Conservation (phyloP, 2,888 invertebrate species). For the Diploptera punctata region DNA sequence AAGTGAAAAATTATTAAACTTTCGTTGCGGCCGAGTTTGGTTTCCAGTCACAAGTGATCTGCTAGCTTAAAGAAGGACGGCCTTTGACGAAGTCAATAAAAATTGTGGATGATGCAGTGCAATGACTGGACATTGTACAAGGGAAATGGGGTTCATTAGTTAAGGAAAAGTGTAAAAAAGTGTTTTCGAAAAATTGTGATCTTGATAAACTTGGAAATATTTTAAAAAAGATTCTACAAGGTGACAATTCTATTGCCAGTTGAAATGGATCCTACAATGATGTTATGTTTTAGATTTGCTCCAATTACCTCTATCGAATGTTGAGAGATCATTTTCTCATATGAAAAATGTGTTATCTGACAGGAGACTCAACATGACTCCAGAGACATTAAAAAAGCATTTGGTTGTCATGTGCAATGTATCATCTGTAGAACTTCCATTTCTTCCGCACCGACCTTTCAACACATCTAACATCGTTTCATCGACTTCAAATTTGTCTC, state of each 20-base stretch:
- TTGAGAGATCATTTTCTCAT: too few species aligned
- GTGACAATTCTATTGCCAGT: background rate
- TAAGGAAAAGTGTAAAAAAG: conserved; percentile 1
- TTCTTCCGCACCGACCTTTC: too few species aligned
- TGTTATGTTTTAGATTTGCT: too few species aligned
- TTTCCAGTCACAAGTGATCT: background rate
- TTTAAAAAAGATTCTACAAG: background rate
- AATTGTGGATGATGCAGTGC: conserved; percentile 15
- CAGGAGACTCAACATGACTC: too few species aligned
- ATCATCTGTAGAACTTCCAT: too few species aligned
- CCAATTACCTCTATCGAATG: too few species aligned
- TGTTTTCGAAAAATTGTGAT: conserved; percentile 1
- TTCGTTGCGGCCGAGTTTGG: background rate
- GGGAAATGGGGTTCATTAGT: background rate
- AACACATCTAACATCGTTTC: too few species aligned
- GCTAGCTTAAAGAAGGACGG: background rate
- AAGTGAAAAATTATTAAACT: background rate
- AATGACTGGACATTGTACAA: background rate
- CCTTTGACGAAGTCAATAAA: background rate
- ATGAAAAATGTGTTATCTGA: too few species aligned
- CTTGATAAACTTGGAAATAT: background rate
- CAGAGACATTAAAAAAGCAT: too few species aligned
- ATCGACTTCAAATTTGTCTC: too few species aligned
- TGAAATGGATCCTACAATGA: too few species aligned
- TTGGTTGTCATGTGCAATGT: too few species aligned